Evolutionary conservation across 1,140 invertebrate genomes (phyloP).

Genomic region (Lepidurus packardi): DNA sequence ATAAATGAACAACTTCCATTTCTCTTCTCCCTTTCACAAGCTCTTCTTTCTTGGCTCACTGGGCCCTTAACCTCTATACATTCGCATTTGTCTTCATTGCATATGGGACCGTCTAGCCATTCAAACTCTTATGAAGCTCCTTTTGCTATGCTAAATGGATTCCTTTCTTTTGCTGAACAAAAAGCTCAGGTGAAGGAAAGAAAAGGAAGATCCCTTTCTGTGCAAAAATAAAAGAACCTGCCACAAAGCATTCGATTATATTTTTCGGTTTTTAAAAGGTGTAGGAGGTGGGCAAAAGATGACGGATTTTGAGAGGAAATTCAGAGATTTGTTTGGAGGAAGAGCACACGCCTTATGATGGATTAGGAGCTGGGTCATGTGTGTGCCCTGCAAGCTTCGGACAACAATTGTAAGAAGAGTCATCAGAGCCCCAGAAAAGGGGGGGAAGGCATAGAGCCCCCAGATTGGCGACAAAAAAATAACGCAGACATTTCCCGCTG

Average conservation of each 20-base stretch:
- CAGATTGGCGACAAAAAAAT: constrained; percentile 12
- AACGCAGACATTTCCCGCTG: background rate
- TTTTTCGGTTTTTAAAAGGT: background rate
- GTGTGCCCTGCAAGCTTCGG: background rate
- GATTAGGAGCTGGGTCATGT: background rate
- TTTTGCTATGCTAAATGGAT: background rate
- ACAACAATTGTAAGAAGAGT: background rate
- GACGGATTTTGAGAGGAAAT: background rate
- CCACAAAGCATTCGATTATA: background rate
- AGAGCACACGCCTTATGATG: background rate
- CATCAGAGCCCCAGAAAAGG: background rate
- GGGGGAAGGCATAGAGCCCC: background rate
- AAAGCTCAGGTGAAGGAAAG: background rate
- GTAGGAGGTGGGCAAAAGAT: background rate
- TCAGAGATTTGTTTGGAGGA: constrained; percentile 3
- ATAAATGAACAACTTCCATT: no score
- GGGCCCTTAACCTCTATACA: background rate
- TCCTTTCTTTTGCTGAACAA: background rate
- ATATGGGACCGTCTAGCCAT: background rate
- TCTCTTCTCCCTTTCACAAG: no score
- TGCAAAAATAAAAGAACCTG: background rate
- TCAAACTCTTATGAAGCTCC: no score
- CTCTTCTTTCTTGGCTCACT: no score
- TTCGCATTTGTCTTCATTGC: background rate
- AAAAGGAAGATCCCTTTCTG: background rate